These are phyloP conservation scores for Pseudanteris insignis DNA, from an alignment of 2,888 invertebrate genomes.

Conservation along the genomic window DNA sequence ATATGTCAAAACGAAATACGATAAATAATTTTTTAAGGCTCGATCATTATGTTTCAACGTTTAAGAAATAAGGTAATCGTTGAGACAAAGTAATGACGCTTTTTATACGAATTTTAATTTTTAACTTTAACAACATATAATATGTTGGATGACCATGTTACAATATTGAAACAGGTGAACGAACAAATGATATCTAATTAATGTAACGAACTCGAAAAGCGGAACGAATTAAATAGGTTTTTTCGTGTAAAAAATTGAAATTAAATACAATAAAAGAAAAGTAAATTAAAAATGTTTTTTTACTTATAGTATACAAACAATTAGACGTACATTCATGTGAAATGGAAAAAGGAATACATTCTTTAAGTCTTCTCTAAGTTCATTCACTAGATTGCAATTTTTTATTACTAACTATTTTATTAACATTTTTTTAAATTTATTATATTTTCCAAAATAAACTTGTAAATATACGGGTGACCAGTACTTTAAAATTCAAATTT, in stretches of 20 bases:
- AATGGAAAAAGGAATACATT: no score
- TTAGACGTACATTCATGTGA: no score
- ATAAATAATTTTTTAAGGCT: constrained; percentile 62
- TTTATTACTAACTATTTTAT: no score
- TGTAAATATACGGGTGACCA: no score
- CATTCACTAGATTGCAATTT: no score
- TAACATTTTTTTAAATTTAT: no score
- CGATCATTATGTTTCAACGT: constrained; percentile 57
- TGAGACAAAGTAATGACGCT: constrained; percentile 63
- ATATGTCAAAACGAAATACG: constrained; percentile 38
- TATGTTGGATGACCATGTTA: constrained; percentile 55
- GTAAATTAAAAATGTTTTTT: constrained; percentile 25
- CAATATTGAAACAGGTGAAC: constrained; percentile 43
- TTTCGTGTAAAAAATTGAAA: no score
- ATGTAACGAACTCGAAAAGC: constrained; percentile 33
- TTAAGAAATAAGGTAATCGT: constrained; percentile 54
- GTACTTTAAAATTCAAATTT: no score
- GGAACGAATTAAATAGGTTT: constrained; percentile 37
- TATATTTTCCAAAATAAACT: no score
- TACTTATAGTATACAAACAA: no score
- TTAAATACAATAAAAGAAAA: constrained; percentile 14
- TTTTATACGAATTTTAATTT: constrained; percentile 67
- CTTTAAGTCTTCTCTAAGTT: no score
- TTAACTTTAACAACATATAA: constrained; percentile 61
- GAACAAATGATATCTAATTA: constrained; percentile 36